These are phyloP conservation scores for Chunga burmeisteri DNA, from an alignment of 2,113 vertebrate species.

Conservation along the genomic window DNA sequence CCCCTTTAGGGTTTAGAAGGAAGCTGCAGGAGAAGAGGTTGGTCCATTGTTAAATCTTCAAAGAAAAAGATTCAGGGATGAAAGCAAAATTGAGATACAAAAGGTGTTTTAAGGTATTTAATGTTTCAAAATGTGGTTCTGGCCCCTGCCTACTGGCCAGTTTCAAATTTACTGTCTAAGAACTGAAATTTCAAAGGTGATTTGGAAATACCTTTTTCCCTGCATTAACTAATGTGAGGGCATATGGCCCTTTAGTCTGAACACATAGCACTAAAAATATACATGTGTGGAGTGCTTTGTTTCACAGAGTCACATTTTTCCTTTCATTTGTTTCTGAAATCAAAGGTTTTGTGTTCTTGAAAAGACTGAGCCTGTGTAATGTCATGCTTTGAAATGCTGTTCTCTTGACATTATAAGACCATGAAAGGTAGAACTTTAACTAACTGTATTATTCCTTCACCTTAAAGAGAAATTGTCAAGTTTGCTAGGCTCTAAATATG, in stretches of 20 bases:
- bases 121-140: conserved; percentile 27
- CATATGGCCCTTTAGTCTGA: background rate
- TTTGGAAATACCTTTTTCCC: background rate
- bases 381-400: conserved; percentile 48
- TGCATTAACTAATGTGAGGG: background rate
- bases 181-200: background rate
- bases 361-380: conserved; percentile 25
- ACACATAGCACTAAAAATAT: conserved; percentile 24
- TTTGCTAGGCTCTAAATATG: conserved; percentile 7
- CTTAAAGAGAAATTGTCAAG: conserved; percentile 31
- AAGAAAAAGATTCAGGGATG: conserved; percentile 26
- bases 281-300: background rate
- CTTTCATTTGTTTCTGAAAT: conserved; percentile 57
- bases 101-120: conserved; percentile 19
- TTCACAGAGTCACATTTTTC: background rate
- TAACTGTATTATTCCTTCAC: conserved; percentile 15
- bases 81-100: conserved; percentile 42
- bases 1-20: background rate
- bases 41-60: conserved; percentile 30
- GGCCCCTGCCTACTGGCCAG: background rate
- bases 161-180: background rate
- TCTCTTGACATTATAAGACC: conserved; percentile 46
- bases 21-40: background rate
- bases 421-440: conserved; percentile 25
- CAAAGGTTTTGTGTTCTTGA: conserved; percentile 51